These are phyloP conservation scores for Budorcas taxicolor DNA, from an alignment of 2,113 vertebrate species.

Conservation along the genomic window DNA sequence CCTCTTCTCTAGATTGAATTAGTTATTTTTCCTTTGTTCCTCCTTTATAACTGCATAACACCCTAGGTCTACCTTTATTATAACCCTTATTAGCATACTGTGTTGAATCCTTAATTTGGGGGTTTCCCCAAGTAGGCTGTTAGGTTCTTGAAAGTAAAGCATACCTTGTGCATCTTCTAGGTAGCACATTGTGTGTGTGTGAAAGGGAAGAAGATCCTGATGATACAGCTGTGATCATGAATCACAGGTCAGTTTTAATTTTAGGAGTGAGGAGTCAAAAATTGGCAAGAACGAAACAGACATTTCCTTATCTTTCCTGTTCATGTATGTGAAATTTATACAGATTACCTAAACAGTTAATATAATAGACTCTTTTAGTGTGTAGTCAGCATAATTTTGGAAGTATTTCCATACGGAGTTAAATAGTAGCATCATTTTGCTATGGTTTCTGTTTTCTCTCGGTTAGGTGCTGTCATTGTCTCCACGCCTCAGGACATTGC, in stretches of 20 bases:
- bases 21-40: not conserved
- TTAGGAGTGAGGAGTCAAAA: constrained; percentile 4
- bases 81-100: not conserved
- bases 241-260: not conserved
- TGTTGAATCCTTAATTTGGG: not conserved
- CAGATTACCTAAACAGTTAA: not conserved
- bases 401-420: not conserved
- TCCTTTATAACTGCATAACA: not conserved
- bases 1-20: not conserved
- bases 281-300: not conserved
- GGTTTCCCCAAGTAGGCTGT: not conserved
- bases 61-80: not conserved
- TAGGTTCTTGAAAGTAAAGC: not conserved
- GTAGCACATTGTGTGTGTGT: not conserved
- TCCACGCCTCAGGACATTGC: constrained; percentile 97
- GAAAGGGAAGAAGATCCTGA: not conserved
- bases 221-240: not conserved
- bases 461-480: constrained; percentile 92
- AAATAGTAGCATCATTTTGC: constrained; percentile 3
- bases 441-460: constrained; percentile 41
- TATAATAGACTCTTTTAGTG: not conserved
- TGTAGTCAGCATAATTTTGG: not conserved
- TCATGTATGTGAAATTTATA: constrained; percentile 18
- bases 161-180: not conserved
- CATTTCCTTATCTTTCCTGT: not conserved